phyloP scores from a whole-genome alignment of 2,888 invertebrate genomes.

The Acleris cristana region DNA sequence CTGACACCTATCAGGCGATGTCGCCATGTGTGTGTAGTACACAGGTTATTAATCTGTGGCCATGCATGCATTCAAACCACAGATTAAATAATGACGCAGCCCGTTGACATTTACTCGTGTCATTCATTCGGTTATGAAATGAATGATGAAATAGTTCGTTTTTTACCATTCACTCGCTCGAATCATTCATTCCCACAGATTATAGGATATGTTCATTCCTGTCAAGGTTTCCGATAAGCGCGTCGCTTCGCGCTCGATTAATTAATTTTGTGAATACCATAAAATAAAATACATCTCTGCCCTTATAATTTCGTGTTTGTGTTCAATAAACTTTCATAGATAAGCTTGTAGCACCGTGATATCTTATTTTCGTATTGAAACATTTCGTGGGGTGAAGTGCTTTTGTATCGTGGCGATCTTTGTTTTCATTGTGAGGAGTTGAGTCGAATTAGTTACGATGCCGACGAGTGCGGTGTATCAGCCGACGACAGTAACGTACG shows the following conservation, averaged over 20 bases:
- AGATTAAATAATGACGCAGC: too few species aligned
- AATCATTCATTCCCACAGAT: slow-evolving; percentile 19
- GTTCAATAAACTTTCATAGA: slow-evolving; percentile 7
- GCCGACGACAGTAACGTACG: slow-evolving; percentile 90
- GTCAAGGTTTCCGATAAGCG: slow-evolving; percentile 26
- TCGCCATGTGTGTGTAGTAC: too few species aligned
- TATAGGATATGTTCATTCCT: too few species aligned
- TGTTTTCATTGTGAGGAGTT: slow-evolving; percentile 42
- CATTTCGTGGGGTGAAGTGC: slow-evolving; percentile 30
- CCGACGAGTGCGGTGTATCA: slow-evolving; percentile 90
- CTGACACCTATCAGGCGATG: too few species aligned
- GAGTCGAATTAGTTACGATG: slow-evolving; percentile 71
- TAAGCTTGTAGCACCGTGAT: slow-evolving; percentile 11
- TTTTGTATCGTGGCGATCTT: slow-evolving; percentile 30
- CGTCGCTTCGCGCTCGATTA: slow-evolving; percentile 34
- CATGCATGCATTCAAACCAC: too few species aligned
- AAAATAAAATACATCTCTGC: slow-evolving; percentile 15
- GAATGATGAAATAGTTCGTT: not conserved
- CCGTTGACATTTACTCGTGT: too few species aligned
- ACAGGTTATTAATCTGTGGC: too few species aligned
- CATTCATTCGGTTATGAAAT: too few species aligned
- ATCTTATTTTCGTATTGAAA: not conserved
- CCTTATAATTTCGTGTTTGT: slow-evolving; percentile 7
- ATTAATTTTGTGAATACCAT: slow-evolving; percentile 19
- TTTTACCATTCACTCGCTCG: slow-evolving; percentile 16